Evolutionary conservation across 2,888 invertebrate genomes (phyloP), one percentile per base, ranked within the genome.

Genomic region (Mesorhabditis spiculigera): DNA sequence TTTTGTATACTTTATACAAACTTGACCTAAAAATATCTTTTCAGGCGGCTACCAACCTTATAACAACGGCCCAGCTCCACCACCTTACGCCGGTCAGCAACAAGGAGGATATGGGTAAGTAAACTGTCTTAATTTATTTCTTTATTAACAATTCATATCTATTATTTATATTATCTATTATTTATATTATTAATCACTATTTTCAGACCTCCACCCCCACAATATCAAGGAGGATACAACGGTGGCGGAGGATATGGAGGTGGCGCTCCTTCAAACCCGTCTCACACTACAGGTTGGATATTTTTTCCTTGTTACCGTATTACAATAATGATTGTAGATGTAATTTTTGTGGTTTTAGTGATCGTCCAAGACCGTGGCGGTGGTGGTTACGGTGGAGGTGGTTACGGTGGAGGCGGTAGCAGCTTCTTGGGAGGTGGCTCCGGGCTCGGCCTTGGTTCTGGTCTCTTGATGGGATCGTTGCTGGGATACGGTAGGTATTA

Each of bases 401-500:
- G 74, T n/a, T 71, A 73, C 63, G 69, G 69, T 0, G 28, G 63
- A 42, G 73, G 75, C 41, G 75, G 76, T 5, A 68, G 75, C 41
- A 65, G 75, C 28, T 67, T 73, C 43, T 71, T 75, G 65, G 77
- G 79, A 43, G 69, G 76, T 2, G 68, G 69, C 8, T 50, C 58
- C 8, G 76, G 73, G 10, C 66, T 79, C 1, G 82, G 82, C 6
- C 77, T 82, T 61, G 82, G 82, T n/a, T 69, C 75, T 1, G 82
- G 82, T 41, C 69, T 81, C 64, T 71, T 82, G n/a, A 77, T 77
- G 28, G 82, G 82, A 68, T 78, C 80, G 45, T 71, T 82, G 4
- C 71, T 78, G 5, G 78, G 80, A 45, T 80, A 80, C 65, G 80
- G 80, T 42, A 68, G 63, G 76, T 75, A 42, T 75, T 73, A 10